phyloP scores from a whole-genome alignment of 1,140 invertebrate genomes.

The Bombyx mori region DNA sequence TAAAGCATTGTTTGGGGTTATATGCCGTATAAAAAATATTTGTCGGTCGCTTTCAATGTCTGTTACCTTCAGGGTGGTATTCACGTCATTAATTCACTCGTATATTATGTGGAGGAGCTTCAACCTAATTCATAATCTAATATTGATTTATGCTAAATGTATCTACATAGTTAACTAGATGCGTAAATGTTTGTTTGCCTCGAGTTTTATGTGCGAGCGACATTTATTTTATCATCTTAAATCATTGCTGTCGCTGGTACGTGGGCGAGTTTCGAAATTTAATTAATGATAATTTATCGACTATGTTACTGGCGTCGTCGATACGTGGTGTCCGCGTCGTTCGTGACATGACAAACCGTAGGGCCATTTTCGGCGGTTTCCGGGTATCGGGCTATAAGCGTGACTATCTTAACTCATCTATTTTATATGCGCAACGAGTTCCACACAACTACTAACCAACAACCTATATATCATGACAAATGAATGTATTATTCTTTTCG shows the following conservation, averaged over 20 bases:
- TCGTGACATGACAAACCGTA: constrained; percentile 21
- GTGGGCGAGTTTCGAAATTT: constrained; percentile 57
- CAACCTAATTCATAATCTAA: not conserved
- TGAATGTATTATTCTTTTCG: no score
- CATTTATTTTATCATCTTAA: constrained; percentile 42
- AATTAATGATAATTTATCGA: constrained; percentile 60
- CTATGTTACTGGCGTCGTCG: constrained; percentile 42
- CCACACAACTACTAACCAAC: constrained; percentile 24
- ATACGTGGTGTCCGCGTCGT: constrained; percentile 23
- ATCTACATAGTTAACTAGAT: not conserved
- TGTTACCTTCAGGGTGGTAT: constrained; percentile 60
- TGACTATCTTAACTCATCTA: constrained; percentile 27
- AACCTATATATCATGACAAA: constrained; percentile 8
- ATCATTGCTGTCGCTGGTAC: constrained; percentile 45
- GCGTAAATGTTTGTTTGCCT: constrained; percentile 15
- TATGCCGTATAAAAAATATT: constrained; percentile 57
- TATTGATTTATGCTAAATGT: not conserved
- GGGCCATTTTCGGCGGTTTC: constrained; percentile 56
- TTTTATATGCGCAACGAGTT: constrained; percentile 44
- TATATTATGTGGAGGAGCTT: constrained; percentile 33
- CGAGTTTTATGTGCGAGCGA: constrained; percentile 15
- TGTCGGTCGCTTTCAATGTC: constrained; percentile 50
- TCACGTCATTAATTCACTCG: constrained; percentile 44
- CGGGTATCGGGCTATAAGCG: constrained; percentile 40
- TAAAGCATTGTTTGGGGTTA: constrained; percentile 57